Conservation (phyloP, 2,797 vertebrate species). For the Arremon aurantiirostris region DNA sequence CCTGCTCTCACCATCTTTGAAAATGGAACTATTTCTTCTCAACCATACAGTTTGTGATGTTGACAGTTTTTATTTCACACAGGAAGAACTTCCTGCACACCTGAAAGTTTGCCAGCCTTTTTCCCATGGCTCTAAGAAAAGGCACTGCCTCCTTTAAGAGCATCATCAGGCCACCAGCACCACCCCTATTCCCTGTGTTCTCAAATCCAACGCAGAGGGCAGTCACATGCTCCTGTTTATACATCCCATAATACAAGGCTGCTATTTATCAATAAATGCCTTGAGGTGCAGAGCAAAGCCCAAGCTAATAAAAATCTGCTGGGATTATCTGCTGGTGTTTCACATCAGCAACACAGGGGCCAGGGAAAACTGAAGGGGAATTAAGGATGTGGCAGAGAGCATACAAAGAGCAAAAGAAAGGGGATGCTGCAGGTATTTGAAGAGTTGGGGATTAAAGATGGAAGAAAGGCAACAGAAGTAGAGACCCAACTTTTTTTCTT, state of each 20-base stretch:
- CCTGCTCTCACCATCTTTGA: neutral
- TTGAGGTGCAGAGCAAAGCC: constrained; percentile 5
- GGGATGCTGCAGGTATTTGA: neutral
- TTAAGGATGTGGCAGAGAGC: neutral
- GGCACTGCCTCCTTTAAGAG: neutral
- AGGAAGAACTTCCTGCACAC: neutral
- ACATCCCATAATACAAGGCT: constrained; percentile 41
- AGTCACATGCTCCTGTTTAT: constrained; percentile 28
- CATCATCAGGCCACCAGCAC: accelerated
- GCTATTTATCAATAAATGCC: constrained; percentile 53
- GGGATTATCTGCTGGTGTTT: neutral
- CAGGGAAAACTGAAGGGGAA: neutral
- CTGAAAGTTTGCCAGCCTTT: neutral
- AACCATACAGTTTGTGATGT: neutral
- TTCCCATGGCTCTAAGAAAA: neutral
- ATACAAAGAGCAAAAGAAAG: neutral
- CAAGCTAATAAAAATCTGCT: constrained; percentile 14
- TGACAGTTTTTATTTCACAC: neutral
- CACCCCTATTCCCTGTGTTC: neutral
- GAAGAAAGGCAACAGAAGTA: neutral
- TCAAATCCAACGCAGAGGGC: neutral
- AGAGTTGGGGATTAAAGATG: neutral
- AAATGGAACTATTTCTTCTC: neutral
- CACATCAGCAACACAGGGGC: neutral
- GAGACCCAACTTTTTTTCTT: neutral